Base-by-base conservation (phyloP, 92 coral and sea anemone species). In the Scolanthus callimorphus region DNA sequence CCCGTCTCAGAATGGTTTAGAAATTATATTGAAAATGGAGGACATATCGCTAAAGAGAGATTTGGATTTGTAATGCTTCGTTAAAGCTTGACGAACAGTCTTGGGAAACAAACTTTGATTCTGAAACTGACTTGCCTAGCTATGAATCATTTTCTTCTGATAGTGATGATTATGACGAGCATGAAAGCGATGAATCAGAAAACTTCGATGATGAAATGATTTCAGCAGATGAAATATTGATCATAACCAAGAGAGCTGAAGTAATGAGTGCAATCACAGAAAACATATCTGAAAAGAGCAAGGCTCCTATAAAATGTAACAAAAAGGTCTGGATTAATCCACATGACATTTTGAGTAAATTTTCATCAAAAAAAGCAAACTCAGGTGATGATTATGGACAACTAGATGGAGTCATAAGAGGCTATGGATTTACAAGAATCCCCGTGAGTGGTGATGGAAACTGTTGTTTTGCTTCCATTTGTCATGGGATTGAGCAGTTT, bases 1-100 rank as follows among this genome's bases (percentile, higher is more conserved):
- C 67, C 81, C 13, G 53, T 74, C 20, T 62, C 27, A 55, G 62
- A 54, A 39, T 74, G 75, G 81, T 65, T 51, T 57, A 45, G 27
- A 13, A 55, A 39, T n/a, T 74, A 62, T 44, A 22, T 74, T 15
- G 29, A 39, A 31, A 17, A 57, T 27, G 59, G 59, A 6, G 63
- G 45, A 53, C 11, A 27, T 28, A 24, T n/a, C 11, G 55, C 80
- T 1, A 34, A 30, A 1, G 81, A 65, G 46, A 66, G 26, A 25
- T 74, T 55, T 65, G 75, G 75, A 17, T 31, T 65, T 63, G 41
- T 34, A 6, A 15, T 34, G 41, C 6, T 6, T 34, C 41, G 6
- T 6, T 34, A 6, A 6, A 34, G 41, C 41, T 34, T 34, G 41
- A 34, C 15, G 15, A 15, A 15, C 41, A 34, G 41, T 34, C 15